phyloP scores from a whole-genome alignment of 2,797 vertebrate species.

The Enteromius afrohamiltoni region DNA sequence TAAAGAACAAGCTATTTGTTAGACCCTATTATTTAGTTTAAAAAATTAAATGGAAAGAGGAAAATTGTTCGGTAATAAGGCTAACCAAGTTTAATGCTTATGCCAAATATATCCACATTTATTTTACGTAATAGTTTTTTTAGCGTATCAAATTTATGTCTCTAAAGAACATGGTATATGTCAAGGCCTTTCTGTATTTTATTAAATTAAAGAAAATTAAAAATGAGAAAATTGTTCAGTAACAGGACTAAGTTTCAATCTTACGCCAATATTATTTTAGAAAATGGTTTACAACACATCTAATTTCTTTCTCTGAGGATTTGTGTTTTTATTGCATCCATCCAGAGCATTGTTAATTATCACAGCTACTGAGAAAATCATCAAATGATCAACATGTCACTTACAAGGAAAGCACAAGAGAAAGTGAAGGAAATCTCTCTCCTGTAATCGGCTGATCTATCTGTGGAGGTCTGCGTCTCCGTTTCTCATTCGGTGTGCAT shows the following conservation, averaged over 20 bases:
- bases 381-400: background rate
- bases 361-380: background rate
- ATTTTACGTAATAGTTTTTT: background rate
- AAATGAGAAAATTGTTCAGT: too few relatives aligned
- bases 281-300: background rate
- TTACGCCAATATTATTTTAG: too few relatives aligned
- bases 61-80: background rate
- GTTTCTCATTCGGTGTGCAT: conserved; percentile 56
- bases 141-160: background rate
- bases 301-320: background rate
- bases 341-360: background rate
- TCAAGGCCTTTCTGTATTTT: too few relatives aligned
- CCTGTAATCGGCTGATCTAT: conserved; percentile 17
- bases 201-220: too few relatives aligned
- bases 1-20: background rate
- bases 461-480: background rate
- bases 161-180: background rate
- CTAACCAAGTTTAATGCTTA: background rate
- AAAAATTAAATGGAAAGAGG: background rate
- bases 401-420: background rate
- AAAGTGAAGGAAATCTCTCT: conserved; percentile 10
- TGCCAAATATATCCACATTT: too few relatives aligned
- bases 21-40: background rate
- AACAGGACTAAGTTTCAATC: too few relatives aligned
- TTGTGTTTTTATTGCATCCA: background rate